These are phyloP conservation scores for Myiozetetes cayanensis DNA, from an alignment of 2,113 vertebrate species.

Conservation along the genomic window DNA sequence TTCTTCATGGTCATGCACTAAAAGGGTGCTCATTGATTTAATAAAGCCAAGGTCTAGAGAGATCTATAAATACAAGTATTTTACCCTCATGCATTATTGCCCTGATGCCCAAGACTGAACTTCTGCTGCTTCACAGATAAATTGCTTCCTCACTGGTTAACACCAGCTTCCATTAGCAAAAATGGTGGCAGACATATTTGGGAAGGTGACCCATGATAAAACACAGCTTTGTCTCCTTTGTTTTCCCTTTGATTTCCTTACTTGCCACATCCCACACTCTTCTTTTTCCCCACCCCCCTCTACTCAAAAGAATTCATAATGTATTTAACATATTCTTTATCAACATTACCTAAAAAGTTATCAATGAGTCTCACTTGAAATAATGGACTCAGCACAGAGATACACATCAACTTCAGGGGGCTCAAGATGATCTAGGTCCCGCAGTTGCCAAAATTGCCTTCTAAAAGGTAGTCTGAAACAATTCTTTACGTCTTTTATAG, in stretches of 20 bases:
- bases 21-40: constrained; percentile 57
- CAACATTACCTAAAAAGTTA: background rate
- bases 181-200: constrained; percentile 43
- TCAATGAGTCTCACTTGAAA: background rate
- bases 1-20: background rate
- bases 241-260: constrained; percentile 36
- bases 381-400: background rate
- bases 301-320: constrained; percentile 8
- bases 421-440: background rate
- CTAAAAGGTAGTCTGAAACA: background rate
- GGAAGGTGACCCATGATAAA: constrained; percentile 57
- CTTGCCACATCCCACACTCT: background rate
- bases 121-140: constrained; percentile 55
- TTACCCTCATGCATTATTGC: constrained; percentile 51
- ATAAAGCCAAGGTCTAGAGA: constrained; percentile 45
- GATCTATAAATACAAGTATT: constrained; percentile 55
- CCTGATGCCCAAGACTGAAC: constrained; percentile 42
- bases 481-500: background rate
- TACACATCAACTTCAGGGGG: accelerated
- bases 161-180: constrained; percentile 50
- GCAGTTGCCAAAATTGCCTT: background rate
- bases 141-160: constrained; percentile 54
- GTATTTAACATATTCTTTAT: background rate
- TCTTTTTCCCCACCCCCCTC: background rate
- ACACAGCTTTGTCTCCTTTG: background rate